Evolutionary conservation across 2,888 invertebrate species (phyloP).

Genomic region (Carpatolechia fugitivella): DNA sequence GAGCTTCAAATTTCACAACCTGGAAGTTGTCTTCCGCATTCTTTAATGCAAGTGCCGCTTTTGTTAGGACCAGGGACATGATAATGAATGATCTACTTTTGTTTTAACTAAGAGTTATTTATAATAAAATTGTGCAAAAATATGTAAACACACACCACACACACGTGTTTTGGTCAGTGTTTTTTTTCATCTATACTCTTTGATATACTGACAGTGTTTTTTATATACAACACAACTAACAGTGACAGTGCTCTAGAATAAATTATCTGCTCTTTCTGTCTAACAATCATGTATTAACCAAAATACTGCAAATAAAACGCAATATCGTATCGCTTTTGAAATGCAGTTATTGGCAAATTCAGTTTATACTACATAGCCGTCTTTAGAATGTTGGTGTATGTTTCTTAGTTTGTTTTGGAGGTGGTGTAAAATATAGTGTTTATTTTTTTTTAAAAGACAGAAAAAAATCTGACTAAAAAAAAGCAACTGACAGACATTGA

Average conservation of each 20-base stretch:
- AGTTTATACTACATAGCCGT: too few species aligned
- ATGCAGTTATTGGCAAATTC: too few species aligned
- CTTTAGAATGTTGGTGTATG: too few species aligned
- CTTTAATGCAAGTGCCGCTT: conserved; percentile 70
- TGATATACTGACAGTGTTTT: too few species aligned
- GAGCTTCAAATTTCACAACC: conserved; percentile 70
- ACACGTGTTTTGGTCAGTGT: not conserved
- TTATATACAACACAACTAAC: not conserved
- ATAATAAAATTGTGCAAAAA: not conserved
- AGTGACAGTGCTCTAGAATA: not conserved
- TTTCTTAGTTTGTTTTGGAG: too few species aligned
- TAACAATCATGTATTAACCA: not conserved
- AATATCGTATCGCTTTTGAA: not conserved
- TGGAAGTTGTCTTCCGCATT: conserved; percentile 63
- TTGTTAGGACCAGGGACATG: conserved; percentile 70
- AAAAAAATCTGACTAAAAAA: too few species aligned
- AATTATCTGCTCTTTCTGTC: not conserved
- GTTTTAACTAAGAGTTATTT: not conserved
- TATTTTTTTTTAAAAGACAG: too few species aligned
- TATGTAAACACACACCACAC: not conserved
- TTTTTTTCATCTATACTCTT: too few species aligned
- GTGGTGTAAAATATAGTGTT: too few species aligned
- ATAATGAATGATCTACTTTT: not conserved
- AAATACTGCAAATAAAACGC: not conserved
- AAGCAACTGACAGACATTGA: too few species aligned